Evolutionary conservation across 2,888 invertebrate species (phyloP), one percentile per base, ranked within the genome.

Genomic region (Eilema depressum): DNA sequence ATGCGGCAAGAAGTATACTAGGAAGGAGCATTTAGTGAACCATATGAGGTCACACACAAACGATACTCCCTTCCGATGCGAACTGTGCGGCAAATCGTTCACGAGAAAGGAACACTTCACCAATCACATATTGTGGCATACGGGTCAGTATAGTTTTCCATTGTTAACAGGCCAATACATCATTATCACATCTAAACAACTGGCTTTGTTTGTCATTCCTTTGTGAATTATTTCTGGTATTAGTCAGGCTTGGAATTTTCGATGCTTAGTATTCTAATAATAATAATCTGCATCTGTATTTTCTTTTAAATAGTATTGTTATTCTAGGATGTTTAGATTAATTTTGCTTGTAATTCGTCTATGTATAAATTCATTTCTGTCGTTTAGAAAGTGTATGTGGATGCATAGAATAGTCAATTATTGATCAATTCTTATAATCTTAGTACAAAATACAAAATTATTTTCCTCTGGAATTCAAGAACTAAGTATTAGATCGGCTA

Each of bases 41-140:
- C 98, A 98, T 94, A 97, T 98, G 97, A 96, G 98, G 84, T 98
- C 98, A 75, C 98, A 98, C 91, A 98, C 98, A 79, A 98, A 98
- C 89, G 98, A 98, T 92, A 98, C 98, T 73, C 98, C 98, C 74
- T 98, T 97, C 94, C 96, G 97, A 87, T 98, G 98, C 92, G 98
- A 98, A 91, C 97, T 98, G 88, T 98, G 98, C 94, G 97, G 98
- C 91, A 98, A 98, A 95, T 97, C 97, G 81, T 98, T 98, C 93
- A 98, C 98, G 75, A 96, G 98, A 89, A 98, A 98, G 95, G 98
- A 98, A 95, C 98, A 98, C 94, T 98, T 98, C 96, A 97, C 97
- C 96, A 98, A 98, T 96, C 98, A 98, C 95, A 98, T 98, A 91
- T 96, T 98, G 96, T 98, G 98, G 98, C 98, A 98, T 92, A 98